These are phyloP conservation scores for Aleadryas rufinucha DNA, from an alignment of 2,113 vertebrate species.

Conservation along the genomic window DNA sequence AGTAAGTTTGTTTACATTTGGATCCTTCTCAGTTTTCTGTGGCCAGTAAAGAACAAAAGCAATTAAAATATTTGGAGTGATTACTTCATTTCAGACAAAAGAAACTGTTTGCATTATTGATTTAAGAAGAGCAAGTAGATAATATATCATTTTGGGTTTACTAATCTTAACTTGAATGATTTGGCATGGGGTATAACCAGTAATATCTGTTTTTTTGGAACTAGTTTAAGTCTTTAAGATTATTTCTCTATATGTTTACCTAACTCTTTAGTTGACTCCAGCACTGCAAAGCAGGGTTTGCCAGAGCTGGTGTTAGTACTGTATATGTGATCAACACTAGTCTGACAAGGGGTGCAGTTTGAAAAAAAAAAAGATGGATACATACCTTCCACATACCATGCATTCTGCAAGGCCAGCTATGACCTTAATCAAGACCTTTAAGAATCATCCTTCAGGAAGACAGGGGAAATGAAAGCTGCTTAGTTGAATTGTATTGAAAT, in stretches of 20 bases:
- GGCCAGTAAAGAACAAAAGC: not conserved
- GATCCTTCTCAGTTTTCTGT: not conserved
- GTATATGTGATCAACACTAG: not conserved
- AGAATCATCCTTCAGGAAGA: not conserved
- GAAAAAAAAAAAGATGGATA: not conserved
- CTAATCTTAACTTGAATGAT: not conserved
- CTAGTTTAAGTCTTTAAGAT: not conserved
- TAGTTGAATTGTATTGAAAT: not conserved
- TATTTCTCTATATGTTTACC: not conserved
- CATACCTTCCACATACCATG: not conserved
- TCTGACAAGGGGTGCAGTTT: not conserved
- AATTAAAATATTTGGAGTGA: not conserved
- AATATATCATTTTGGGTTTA: not conserved
- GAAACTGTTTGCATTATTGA: not conserved
- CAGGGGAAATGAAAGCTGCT: not conserved
- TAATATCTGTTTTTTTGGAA: not conserved
- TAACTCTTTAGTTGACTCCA: not conserved
- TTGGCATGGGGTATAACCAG: not conserved
- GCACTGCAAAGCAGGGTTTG: not conserved
- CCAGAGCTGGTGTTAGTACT: not conserved
- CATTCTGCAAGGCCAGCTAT: not conserved
- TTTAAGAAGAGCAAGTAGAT: not conserved
- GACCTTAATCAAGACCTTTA: not conserved
- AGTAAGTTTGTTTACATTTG: not conserved
- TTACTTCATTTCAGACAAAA: not conserved